Conservation (phyloP, 2,113 vertebrate genomes). For the Passer montanus region DNA sequence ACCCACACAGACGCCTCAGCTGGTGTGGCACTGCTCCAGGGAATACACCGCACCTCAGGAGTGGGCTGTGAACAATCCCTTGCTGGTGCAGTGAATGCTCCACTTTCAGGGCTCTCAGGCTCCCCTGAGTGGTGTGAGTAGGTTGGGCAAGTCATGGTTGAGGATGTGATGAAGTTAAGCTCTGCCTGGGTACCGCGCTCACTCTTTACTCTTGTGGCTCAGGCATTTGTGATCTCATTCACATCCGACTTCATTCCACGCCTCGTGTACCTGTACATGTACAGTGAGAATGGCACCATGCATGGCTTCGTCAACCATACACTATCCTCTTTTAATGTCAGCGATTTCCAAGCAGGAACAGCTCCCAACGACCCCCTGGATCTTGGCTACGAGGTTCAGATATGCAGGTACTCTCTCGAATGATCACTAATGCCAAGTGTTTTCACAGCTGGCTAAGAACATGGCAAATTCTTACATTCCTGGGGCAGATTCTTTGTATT, state of each 20-base stretch:
- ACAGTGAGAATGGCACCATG: conserved; percentile 92
- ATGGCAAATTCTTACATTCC: neutral
- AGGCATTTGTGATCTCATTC: conserved; percentile 98
- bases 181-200: neutral
- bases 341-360: conserved; percentile 87
- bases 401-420: conserved; percentile 86
- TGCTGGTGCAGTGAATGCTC: neutral
- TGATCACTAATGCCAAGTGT: neutral
- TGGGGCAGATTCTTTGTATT: neutral
- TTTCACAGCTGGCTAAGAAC: neutral
- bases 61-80: neutral
- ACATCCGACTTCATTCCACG: conserved; percentile 99
- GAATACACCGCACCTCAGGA: neutral
- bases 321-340: conserved; percentile 94
- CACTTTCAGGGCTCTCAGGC: neutral
- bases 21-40: neutral
- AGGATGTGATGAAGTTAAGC: neutral
- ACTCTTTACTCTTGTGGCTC: conserved; percentile 49
- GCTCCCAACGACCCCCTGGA: conserved; percentile 80
- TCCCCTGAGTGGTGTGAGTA: neutral
- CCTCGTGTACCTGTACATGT: conserved; percentile 94
- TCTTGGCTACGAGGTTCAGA: conserved; percentile 83
- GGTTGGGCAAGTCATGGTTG: neutral
- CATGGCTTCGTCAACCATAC: conserved; percentile 95
- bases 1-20: neutral